Conservation (phyloP, 2,113 vertebrate species). For the Macquaria australasica region DNA sequence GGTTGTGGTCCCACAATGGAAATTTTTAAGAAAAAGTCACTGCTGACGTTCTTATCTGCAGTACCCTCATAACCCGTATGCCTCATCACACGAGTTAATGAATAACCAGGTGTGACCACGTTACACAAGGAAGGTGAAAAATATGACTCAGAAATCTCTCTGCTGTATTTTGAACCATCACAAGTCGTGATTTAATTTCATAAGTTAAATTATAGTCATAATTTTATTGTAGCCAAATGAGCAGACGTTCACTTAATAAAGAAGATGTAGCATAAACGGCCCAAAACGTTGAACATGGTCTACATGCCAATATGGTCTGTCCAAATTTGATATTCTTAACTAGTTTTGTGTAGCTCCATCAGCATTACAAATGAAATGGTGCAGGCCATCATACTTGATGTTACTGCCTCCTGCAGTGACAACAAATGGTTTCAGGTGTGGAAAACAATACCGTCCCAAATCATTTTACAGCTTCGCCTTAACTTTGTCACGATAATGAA, state of each 20-base stretch:
- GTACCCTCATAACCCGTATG: slow-evolving; percentile 11
- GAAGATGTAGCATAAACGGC: neutral
- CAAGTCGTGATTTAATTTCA: too few species aligned
- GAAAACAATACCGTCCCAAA: neutral
- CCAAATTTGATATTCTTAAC: neutral
- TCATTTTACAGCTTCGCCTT: neutral
- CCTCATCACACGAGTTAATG: slow-evolving; percentile 54
- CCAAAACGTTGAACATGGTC: neutral
- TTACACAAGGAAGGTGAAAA: slow-evolving; percentile 18
- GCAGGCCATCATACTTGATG: neutral
- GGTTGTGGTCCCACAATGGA: slow-evolving; percentile 2
- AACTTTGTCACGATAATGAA: neutral
- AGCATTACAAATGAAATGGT: neutral
- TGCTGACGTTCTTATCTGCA: slow-evolving; percentile 41
- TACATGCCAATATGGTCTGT: neutral
- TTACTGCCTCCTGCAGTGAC: neutral
- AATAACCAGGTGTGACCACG: slow-evolving; percentile 45
- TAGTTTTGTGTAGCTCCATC: neutral
- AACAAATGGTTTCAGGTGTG: neutral
- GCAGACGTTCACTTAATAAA: neutral
- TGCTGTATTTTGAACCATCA: neutral
- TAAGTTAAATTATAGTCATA: neutral
- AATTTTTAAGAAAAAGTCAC: slow-evolving; percentile 13
- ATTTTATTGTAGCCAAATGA: neutral
- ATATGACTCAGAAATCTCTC: slow-evolving; percentile 2